Evolutionary conservation across 2,797 vertebrate genomes (phyloP), one percentile per base, ranked within the genome.

Genomic region (Morelia viridis): DNA sequence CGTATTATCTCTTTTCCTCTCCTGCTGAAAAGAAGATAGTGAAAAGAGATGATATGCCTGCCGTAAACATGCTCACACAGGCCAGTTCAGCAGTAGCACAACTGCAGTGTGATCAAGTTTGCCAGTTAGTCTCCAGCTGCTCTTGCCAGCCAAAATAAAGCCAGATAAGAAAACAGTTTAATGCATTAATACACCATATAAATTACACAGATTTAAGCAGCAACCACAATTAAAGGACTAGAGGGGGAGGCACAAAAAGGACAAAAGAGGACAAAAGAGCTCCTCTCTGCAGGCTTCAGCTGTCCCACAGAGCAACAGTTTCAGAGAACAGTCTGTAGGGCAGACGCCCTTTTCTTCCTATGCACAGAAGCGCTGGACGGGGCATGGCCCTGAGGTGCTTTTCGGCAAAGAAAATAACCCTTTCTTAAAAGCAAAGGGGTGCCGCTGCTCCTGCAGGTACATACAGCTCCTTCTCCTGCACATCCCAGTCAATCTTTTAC

Each of bases 161-260:
- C 91, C 94, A 84, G 93, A 94, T 97, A 96, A 94, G 96, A 96
- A 96, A 96, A 96, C 92, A 61, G 94, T 97, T 97, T 96, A 97
- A 96, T 97, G 96, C 96, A 95, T 96, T 96, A 95, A 96, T 95
- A 96, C 89, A 96, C 96, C 96, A 95, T 96, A 97, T 96, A 96
- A 96, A 96, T 97, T 97, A 97, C 96, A 96, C 92, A 90, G 93
- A 93, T 46, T 60, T 46, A 89, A 93, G 90, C 87, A 89, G 90
- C 87, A 80, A 85, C 92, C 90, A 89, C 92, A 93, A 88, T 85
- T 76, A 84, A 85, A 46, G 41, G 65, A 9, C 35, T 89, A 19
- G 11, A 85, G 64, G 4, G 15, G 56, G 56, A 61, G 62, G 64
- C 76, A 84, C 71, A 85, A 35, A 89, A 85, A 60, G 31, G 88